Percentiles rank a stretch among this genome's conserved stretches.
Conservation (phyloP, 2,797 vertebrate genomes). For the Leptoclinus maculatus region DNA sequence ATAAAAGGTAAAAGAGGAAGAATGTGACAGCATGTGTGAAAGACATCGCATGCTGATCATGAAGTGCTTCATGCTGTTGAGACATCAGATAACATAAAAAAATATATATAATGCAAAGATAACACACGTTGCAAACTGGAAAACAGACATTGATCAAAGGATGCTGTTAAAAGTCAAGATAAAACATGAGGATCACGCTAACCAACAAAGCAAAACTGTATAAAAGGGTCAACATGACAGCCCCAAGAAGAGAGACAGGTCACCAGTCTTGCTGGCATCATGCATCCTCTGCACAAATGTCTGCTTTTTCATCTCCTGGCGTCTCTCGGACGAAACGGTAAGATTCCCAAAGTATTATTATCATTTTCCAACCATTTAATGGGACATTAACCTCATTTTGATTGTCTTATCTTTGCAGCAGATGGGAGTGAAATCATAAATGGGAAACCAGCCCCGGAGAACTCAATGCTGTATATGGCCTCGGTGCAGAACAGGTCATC, state of each 20-base stretch:
- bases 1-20: not conserved
- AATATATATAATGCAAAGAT: not conserved
- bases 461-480: slow-evolving; percentile 71
- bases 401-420: slow-evolving; percentile 25
- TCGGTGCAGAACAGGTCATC: slow-evolving; percentile 61
- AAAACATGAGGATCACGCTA: not conserved
- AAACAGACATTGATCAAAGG: not conserved
- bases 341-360: not conserved
- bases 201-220: not conserved
- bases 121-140: not conserved
- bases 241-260: not conserved
- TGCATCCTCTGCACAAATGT: slow-evolving; percentile 15
- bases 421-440: slow-evolving; percentile 48
- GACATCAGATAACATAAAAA: not conserved
- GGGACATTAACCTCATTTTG: not conserved
- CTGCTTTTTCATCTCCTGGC: slow-evolving; percentile 36
- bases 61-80: not conserved
- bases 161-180: not conserved
- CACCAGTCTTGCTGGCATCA: slow-evolving; percentile 16
- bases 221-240: slow-evolving; percentile 1
- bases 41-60: not conserved
- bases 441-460: not conserved
- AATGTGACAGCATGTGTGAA: not conserved
- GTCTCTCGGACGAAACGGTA: slow-evolving; percentile 30
- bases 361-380: not conserved